Percentiles rank a stretch among this genome's conserved stretches.
phyloP scores from a whole-genome alignment of 2,113 vertebrate genomes.

The Phyllostomus discolor region DNA sequence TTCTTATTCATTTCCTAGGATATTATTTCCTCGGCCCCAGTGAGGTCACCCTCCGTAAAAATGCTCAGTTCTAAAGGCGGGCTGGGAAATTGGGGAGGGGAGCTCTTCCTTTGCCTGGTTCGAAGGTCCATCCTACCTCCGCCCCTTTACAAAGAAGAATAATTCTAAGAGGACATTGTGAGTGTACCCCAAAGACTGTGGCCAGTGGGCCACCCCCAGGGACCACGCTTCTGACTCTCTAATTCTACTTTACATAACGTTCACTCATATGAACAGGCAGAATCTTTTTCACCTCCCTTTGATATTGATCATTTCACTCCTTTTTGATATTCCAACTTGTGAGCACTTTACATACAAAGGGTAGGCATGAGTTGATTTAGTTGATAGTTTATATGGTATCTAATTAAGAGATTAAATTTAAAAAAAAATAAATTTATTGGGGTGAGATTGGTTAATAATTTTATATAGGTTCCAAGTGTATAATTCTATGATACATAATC shows the following conservation, averaged over 20 bases:
- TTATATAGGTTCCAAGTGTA: neutral
- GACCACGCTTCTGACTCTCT: neutral
- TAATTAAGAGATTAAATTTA: neutral
- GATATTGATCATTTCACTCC: neutral
- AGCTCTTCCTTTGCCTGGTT: neutral
- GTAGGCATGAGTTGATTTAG: neutral
- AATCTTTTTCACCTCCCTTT: neutral
- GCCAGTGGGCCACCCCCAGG: neutral
- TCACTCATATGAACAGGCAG: neutral
- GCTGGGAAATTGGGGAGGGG: neutral
- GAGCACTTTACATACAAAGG: neutral
- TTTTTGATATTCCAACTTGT: neutral
- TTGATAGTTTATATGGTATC: neutral
- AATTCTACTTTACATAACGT: neutral
- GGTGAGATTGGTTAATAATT: neutral
- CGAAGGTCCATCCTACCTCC: accelerated
- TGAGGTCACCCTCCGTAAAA: constrained; percentile 27
- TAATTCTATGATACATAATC: neutral
- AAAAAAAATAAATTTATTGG: neutral
- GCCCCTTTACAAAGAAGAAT: neutral
- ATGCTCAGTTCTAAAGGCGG: neutral
- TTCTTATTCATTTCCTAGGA: constrained; percentile 80
- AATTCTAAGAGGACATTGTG: neutral
- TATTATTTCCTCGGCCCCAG: constrained; percentile 80
- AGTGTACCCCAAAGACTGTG: neutral